Percentiles rank a stretch among this genome's conserved stretches.
Evolutionary conservation across 2,888 invertebrate genomes (phyloP).

Genomic region (Oscheius myriophilus): DNA sequence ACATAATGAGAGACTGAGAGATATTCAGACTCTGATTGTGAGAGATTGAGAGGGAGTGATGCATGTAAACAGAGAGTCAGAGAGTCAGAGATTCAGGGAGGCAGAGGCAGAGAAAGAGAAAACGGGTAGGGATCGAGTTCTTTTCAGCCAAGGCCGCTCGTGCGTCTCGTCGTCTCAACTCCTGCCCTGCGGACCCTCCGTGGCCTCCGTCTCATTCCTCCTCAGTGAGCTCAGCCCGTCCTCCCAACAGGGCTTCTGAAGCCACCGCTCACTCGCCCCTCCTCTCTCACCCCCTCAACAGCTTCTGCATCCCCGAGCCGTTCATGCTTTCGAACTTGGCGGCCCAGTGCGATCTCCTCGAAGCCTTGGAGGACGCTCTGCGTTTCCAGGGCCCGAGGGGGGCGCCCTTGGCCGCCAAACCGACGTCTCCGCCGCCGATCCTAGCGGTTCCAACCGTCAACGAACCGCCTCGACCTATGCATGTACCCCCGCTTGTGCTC

Average conservation of each 20-base stretch:
- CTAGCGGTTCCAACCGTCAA: slow-evolving; percentile 20
- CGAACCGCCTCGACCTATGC: slow-evolving; percentile 22
- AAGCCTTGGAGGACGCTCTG: slow-evolving; percentile 39
- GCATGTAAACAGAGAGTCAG: too few relatives aligned
- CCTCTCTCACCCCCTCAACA: slow-evolving; percentile 38
- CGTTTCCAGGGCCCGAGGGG: slow-evolving; percentile 34
- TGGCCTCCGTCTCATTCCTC: slow-evolving; percentile 25
- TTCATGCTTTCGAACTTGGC: slow-evolving; percentile 67
- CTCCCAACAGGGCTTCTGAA: slow-evolving; percentile 30
- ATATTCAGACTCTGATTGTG: too few relatives aligned
- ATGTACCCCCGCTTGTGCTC: slow-evolving; percentile 27
- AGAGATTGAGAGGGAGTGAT: too few relatives aligned
- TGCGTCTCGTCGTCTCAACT: slow-evolving; percentile 46
- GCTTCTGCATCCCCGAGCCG: slow-evolving; percentile 57
- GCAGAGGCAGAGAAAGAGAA: too few relatives aligned
- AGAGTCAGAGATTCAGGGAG: too few relatives aligned
- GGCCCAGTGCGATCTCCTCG: slow-evolving; percentile 59
- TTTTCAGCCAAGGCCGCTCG: slow-evolving; percentile 54
- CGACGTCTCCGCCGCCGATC: slow-evolving; percentile 28
- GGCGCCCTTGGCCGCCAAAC: slow-evolving; percentile 34
- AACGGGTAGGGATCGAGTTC: too few relatives aligned
- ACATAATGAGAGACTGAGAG: too few relatives aligned
- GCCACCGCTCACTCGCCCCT: slow-evolving; percentile 37
- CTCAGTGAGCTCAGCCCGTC: slow-evolving; percentile 32
- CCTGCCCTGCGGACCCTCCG: slow-evolving; percentile 45